Percentiles rank a stretch among this genome's conserved stretches.
These are phyloP conservation scores for Pimephales promelas DNA, from an alignment of 2,113 vertebrate species.

Conservation along the genomic window DNA sequence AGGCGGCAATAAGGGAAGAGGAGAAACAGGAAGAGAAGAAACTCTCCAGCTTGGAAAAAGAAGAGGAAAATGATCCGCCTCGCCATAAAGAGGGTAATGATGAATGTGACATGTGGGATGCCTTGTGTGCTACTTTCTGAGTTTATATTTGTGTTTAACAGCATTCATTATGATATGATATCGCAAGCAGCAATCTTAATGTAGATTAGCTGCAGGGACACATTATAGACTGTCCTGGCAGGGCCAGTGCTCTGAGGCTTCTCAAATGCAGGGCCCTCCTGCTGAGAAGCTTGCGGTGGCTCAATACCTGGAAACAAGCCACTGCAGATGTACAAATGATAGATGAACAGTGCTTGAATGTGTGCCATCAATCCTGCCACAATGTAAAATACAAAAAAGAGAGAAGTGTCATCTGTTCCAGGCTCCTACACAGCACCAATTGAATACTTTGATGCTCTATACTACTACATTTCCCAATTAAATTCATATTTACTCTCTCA, in stretches of 20 bases:
- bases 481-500: background rate
- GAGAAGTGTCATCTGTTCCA: background rate
- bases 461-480: background rate
- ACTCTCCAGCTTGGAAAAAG: conserved; percentile 1
- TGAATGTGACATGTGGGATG: background rate
- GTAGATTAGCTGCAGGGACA: background rate
- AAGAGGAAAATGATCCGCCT: conserved; percentile 29
- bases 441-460: background rate
- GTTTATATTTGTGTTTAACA: background rate
- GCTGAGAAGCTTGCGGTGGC: background rate
- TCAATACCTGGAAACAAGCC: background rate
- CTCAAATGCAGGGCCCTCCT: background rate
- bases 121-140: background rate
- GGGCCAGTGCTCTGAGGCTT: background rate
- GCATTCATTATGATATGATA: background rate
- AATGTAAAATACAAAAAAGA: background rate
- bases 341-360: background rate
- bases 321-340: conserved; percentile 1
- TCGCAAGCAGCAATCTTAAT: background rate
- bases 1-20: conserved; percentile 21
- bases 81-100: conserved; percentile 13
- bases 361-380: background rate
- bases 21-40: conserved; percentile 5
- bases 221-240: background rate
- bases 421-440: background rate